Evolutionary conservation across 2,113 vertebrate genomes (phyloP).

Genomic region (Ginglymostoma cirratum): DNA sequence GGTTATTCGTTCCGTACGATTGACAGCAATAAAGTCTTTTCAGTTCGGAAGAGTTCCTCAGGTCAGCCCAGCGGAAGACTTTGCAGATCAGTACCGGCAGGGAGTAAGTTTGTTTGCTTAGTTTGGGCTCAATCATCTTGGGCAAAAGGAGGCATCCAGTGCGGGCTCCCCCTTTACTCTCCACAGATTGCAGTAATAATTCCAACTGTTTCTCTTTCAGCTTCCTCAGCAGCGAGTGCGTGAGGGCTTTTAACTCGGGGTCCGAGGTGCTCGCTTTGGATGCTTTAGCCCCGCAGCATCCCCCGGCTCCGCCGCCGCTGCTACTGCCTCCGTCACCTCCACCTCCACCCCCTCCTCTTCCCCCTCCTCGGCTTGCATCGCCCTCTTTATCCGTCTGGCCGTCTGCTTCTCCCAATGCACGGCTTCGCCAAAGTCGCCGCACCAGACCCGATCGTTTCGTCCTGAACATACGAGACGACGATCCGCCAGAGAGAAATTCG

Average conservation of each 20-base stretch:
- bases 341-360: constrained; percentile 52
- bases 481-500: constrained; percentile 14
- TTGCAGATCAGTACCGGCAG: constrained; percentile 87
- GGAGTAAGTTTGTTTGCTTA: constrained; percentile 78
- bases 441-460: constrained; percentile 97
- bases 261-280: constrained; percentile 70
- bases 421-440: constrained; percentile 95
- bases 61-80: constrained; percentile 96
- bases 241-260: constrained; percentile 84
- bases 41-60: constrained; percentile 83
- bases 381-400: constrained; percentile 44
- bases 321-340: constrained; percentile 48
- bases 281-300: constrained; percentile 82
- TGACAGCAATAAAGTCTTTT: constrained; percentile 92
- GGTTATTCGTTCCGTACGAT: constrained; percentile 82
- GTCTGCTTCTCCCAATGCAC: constrained; percentile 77
- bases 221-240: constrained; percentile 81
- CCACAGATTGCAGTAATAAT: constrained; percentile 83
- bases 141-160: constrained; percentile 84
- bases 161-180: constrained; percentile 79
- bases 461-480: constrained; percentile 94
- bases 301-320: constrained; percentile 51
- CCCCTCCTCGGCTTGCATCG: constrained; percentile 24
- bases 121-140: constrained; percentile 74
- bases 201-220: constrained; percentile 92